Evolutionary conservation across 2,888 invertebrate species (phyloP).

Genomic region (Tenthredo mesomela): DNA sequence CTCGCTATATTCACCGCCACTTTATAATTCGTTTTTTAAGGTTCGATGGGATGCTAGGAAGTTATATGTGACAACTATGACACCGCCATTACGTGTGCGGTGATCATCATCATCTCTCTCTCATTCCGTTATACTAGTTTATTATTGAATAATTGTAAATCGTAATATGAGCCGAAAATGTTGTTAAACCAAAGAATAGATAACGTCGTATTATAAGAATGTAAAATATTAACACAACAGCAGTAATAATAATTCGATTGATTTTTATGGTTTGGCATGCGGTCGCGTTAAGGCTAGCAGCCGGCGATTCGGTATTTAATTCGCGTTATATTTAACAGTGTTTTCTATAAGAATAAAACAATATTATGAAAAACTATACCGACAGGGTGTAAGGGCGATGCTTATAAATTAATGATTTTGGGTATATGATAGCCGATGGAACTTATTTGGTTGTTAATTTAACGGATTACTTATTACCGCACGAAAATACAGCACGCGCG

Average conservation of each 20-base stretch:
- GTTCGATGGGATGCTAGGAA: background rate
- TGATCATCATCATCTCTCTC: too few species aligned
- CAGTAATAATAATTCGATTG: background rate
- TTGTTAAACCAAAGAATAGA: background rate
- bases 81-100: constrained; percentile 72
- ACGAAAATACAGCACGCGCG: constrained; percentile 64
- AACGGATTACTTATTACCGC: constrained; percentile 68
- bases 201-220: background rate
- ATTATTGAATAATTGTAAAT: background rate
- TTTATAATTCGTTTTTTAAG: background rate
- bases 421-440: constrained; percentile 68
- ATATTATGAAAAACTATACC: constrained; percentile 25
- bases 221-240: background rate
- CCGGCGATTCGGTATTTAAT: constrained; percentile 10
- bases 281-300: constrained; percentile 37
- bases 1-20: background rate
- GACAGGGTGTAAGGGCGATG: background rate
- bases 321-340: constrained; percentile 66
- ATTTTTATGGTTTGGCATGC: constrained; percentile 31
- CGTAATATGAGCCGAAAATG: background rate
- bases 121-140: background rate
- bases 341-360: constrained; percentile 57
- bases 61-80: constrained; percentile 61
- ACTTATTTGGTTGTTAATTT: constrained; percentile 61
- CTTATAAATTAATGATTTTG: constrained; percentile 63